These are phyloP conservation scores for Otis tarda DNA, from an alignment of 2,113 vertebrate species.

Conservation along the genomic window DNA sequence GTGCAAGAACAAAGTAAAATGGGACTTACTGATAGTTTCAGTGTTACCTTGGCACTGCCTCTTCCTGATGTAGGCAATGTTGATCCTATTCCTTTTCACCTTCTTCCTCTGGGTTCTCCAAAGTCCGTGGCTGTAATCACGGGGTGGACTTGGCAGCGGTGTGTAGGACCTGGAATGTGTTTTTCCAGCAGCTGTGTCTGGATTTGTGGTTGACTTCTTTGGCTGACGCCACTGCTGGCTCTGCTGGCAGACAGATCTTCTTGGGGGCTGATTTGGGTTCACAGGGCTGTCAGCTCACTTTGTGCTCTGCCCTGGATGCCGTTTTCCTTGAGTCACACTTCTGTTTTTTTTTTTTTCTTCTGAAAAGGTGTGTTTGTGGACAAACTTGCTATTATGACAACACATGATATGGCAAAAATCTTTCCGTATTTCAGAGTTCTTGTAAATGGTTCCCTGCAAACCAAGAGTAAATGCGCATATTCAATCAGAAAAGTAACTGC, in stretches of 20 bases:
- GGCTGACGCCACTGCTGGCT: constrained; percentile 17
- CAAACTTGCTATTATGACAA: constrained; percentile 11
- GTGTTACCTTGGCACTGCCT: constrained; percentile 1
- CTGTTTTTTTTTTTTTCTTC: background rate
- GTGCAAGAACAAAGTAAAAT: background rate
- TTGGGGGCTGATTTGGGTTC: constrained; percentile 40
- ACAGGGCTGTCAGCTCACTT: constrained; percentile 11
- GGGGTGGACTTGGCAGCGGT: constrained; percentile 38
- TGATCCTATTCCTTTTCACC: constrained; percentile 38
- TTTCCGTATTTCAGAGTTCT: background rate
- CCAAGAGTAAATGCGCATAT: background rate
- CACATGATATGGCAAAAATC: background rate
- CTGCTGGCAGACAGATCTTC: constrained; percentile 50
- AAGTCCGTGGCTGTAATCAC: constrained; percentile 5
- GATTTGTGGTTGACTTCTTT: constrained; percentile 55
- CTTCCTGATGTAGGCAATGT: background rate
- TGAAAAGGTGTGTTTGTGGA: background rate
- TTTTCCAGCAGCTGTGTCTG: constrained; percentile 60
- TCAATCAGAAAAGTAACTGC: background rate
- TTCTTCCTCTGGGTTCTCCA: constrained; percentile 44
- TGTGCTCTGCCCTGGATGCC: background rate
- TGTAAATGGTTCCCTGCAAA: background rate
- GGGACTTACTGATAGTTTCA: constrained; percentile 24
- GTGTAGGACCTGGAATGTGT: constrained; percentile 18
- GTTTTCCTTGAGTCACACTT: background rate